phyloP scores from a whole-genome alignment of 2,888 invertebrate species.

The Ethmia dodecea region DNA sequence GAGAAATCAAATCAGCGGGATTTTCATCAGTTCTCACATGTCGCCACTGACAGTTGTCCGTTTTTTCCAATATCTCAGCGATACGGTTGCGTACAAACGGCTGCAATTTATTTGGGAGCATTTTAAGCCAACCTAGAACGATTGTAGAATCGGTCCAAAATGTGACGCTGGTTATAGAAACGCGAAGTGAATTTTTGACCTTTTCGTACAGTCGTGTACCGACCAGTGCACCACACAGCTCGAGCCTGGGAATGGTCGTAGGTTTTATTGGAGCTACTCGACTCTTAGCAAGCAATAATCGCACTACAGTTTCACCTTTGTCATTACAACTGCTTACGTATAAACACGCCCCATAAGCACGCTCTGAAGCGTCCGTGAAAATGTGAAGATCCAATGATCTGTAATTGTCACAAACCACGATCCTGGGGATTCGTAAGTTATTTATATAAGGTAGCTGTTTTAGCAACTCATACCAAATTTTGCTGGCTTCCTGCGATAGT shows the following conservation, averaged over 20 bases:
- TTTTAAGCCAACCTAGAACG: constrained; percentile 26
- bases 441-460: constrained; percentile 13
- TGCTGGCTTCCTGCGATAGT: constrained; percentile 1
- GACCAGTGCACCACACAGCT: constrained; percentile 27
- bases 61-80: constrained; percentile 23
- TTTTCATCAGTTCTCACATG: constrained; percentile 21
- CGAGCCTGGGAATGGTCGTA: constrained; percentile 26
- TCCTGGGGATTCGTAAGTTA: constrained; percentile 18
- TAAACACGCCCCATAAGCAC: constrained; percentile 26
- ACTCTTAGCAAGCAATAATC: constrained; percentile 23
- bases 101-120: constrained; percentile 21
- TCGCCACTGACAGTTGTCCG: constrained; percentile 18
- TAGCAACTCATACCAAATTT: background rate
- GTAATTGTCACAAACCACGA: constrained; percentile 17
- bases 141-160: constrained; percentile 30
- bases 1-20: constrained; percentile 13
- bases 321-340: constrained; percentile 17
- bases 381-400: constrained; percentile 21
- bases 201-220: constrained; percentile 25
- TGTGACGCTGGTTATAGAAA: constrained; percentile 4
- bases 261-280: constrained; percentile 25
- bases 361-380: constrained; percentile 26
- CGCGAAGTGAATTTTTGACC: constrained; percentile 15
- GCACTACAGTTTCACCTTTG: constrained; percentile 9
- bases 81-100: constrained; percentile 27